These are phyloP conservation scores for Halcyon senegalensis DNA, from an alignment of 2,113 vertebrate species.

Conservation along the genomic window DNA sequence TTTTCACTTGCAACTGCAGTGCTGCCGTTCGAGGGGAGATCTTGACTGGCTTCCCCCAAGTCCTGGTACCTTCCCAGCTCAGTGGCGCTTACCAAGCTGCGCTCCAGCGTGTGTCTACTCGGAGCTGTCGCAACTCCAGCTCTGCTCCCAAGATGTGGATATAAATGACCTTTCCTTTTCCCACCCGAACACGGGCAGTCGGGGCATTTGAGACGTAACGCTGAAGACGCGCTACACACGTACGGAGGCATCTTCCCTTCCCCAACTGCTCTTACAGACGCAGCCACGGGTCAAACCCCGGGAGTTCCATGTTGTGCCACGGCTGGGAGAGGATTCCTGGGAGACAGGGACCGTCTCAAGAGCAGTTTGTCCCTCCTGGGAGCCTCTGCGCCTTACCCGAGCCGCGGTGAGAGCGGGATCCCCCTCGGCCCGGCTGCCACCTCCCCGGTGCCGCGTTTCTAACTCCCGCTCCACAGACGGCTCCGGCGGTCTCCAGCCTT, in stretches of 20 bases:
- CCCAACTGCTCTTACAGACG: fast-evolving
- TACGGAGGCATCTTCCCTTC: neutral
- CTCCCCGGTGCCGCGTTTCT: neutral
- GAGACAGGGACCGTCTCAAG: neutral
- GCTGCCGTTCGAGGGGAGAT: neutral
- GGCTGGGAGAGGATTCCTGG: neutral
- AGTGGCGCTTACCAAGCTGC: neutral
- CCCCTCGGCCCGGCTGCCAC: neutral
- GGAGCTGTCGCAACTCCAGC: neutral
- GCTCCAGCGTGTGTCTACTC: neutral
- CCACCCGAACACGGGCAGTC: neutral
- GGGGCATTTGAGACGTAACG: fast-evolving
- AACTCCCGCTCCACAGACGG: neutral
- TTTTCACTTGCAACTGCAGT: neutral
- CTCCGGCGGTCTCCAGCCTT: neutral
- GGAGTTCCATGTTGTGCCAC: fast-evolving
- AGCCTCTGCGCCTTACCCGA: neutral
- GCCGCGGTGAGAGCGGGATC: neutral
- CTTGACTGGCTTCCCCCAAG: neutral
- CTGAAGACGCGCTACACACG: neutral
- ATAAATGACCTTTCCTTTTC: neutral
- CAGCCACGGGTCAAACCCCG: neutral
- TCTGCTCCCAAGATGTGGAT: fast-evolving
- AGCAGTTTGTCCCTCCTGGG: neutral
- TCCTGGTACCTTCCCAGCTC: neutral